phyloP scores from a whole-genome alignment of 2,888 invertebrate species.

The Toxonevra muliebris region DNA sequence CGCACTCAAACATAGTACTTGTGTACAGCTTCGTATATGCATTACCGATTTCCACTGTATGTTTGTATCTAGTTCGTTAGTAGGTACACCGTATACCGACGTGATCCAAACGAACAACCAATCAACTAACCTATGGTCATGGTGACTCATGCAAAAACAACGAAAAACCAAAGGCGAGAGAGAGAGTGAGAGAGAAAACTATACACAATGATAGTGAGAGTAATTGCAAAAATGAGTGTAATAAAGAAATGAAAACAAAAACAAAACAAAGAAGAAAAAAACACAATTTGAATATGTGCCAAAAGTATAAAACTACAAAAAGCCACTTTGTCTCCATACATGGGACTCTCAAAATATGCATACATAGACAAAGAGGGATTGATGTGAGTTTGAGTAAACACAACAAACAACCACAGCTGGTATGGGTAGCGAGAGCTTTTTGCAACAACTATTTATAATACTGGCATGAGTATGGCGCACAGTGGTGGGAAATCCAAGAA shows the following conservation, averaged over 20 bases:
- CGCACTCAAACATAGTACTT: not conserved
- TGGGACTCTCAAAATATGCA: too few relatives aligned
- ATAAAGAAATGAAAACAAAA: not conserved
- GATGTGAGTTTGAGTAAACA: too few relatives aligned
- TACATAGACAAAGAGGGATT: too few relatives aligned
- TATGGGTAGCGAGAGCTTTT: too few relatives aligned
- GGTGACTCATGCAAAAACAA: conserved; percentile 44
- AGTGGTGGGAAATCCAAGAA: too few relatives aligned
- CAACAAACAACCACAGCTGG: too few relatives aligned
- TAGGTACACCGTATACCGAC: not conserved
- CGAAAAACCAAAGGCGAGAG: conserved; percentile 3
- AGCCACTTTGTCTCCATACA: conserved; percentile 18
- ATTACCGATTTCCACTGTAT: too few relatives aligned
- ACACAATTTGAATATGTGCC: conserved; percentile 21
- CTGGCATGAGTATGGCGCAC: too few relatives aligned
- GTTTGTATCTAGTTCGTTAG: conserved; percentile 1
- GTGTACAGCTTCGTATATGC: too few relatives aligned
- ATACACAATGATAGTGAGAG: conserved; percentile 24
- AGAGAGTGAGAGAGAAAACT: conserved; percentile 13
- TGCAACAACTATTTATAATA: too few relatives aligned
- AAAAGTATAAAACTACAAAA: conserved; percentile 18
- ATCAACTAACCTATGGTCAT: not conserved
- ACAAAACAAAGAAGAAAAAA: conserved; percentile 5
- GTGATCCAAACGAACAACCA: too few relatives aligned
- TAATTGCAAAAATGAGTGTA: conserved; percentile 2